These are phyloP conservation scores for human DNA, from an alignment of 2,113 vertebrate species.

Conservation along the genomic window GRCh38 chr16:78488501-78489000, in stretches of 20 bases:
- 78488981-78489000: neutral
- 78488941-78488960: neutral
- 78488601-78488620: rapidly evolving
- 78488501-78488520: neutral
- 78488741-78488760: neutral
- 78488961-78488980: neutral
- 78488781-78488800: neutral
- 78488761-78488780: neutral
- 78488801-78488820: no score
- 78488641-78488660: neutral
- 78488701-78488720: neutral
- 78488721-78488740: neutral
- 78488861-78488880: neutral
- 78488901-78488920: neutral
- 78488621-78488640: rapidly evolving
- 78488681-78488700: neutral
- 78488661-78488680: neutral
- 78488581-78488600: neutral
- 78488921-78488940: neutral
- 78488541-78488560: neutral
- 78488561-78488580: neutral
- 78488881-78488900: rapidly evolving
- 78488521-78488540: rapidly evolving
- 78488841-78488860: rapidly evolving
- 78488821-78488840: neutral